phyloP scores from a whole-genome alignment of 2,888 invertebrate species.

The Meiosimyza platycephala region DNA sequence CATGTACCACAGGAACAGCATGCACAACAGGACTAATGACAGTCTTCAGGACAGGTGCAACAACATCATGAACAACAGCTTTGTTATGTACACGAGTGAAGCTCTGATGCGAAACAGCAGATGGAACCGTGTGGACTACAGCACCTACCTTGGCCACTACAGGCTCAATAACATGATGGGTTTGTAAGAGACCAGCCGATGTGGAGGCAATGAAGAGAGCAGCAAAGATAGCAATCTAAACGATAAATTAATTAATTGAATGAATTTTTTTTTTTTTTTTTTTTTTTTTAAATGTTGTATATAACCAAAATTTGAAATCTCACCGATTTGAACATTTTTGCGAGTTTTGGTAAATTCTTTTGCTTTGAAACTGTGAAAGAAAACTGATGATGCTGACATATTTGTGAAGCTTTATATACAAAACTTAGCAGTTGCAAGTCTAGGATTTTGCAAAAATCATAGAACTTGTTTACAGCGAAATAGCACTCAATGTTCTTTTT shows the following conservation, averaged over 20 bases:
- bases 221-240: slow-evolving; percentile 55
- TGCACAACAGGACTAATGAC: slow-evolving; percentile 22
- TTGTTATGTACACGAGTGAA: slow-evolving; percentile 69
- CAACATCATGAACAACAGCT: slow-evolving; percentile 58
- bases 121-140: slow-evolving; percentile 62
- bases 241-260: no score
- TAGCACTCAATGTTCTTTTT: not conserved
- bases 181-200: slow-evolving; percentile 55
- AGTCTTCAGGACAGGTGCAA: slow-evolving; percentile 50
- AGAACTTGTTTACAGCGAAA: not conserved
- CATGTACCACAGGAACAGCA: slow-evolving; percentile 41
- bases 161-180: slow-evolving; percentile 56
- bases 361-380: not conserved
- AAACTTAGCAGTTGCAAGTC: no score
- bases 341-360: slow-evolving; percentile 2
- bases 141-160: slow-evolving; percentile 60
- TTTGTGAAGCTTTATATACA: slow-evolving; percentile 8
- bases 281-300: no score
- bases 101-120: slow-evolving; percentile 71
- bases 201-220: slow-evolving; percentile 60
- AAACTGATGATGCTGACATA: slow-evolving; percentile 14
- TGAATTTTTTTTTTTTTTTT: no score
- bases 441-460: no score
- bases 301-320: no score
- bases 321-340: slow-evolving; percentile 45